A percentile compares a stretch with the other conserved stretches of the same genome.
These are phyloP conservation scores for Heliopora coerulea DNA, from an alignment of 92 coral and sea anemone species.

Conservation along the genomic window DNA sequence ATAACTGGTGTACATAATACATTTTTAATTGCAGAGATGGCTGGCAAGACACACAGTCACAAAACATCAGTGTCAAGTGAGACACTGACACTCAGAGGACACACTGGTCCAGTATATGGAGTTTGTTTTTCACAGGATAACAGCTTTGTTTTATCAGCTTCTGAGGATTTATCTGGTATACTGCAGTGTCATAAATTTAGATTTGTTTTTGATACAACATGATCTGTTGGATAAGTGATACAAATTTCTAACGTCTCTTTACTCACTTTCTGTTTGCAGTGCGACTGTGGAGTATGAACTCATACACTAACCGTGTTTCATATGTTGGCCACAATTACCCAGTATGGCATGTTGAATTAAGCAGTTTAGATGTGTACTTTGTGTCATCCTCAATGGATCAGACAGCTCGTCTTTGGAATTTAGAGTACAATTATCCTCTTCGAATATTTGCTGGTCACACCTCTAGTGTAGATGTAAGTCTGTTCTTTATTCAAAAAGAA, in stretches of 20 bases:
- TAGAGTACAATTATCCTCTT: slow-evolving; percentile 88
- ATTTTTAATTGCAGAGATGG: slow-evolving; percentile 41
- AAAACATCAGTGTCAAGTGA: slow-evolving; percentile 73
- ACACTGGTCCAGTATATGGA: slow-evolving; percentile 88
- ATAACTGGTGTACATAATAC: too few relatives aligned
- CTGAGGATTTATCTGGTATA: slow-evolving; percentile 84
- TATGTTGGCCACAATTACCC: slow-evolving; percentile 96
- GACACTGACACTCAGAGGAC: slow-evolving; percentile 63
- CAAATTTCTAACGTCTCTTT: too few relatives aligned
- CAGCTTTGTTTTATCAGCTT: slow-evolving; percentile 73
- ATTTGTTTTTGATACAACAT: not conserved
- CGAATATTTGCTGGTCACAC: slow-evolving; percentile 92
- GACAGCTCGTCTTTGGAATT: slow-evolving; percentile 95
- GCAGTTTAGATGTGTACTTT: slow-evolving; percentile 89
- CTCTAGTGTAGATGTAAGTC: slow-evolving; percentile 92
- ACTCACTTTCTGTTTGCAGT: slow-evolving; percentile 55
- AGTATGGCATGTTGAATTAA: slow-evolving; percentile 94
- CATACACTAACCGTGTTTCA: slow-evolving; percentile 81
- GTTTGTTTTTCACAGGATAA: slow-evolving; percentile 84
- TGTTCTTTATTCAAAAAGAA: not conserved
- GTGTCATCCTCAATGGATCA: slow-evolving; percentile 97
- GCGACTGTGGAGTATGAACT: slow-evolving; percentile 92
- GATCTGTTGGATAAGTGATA: too few relatives aligned
- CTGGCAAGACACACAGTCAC: slow-evolving; percentile 32
- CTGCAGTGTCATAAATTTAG: too few relatives aligned